phyloP scores from a whole-genome alignment of 2,888 invertebrate species.

The Homarus gammarus region DNA sequence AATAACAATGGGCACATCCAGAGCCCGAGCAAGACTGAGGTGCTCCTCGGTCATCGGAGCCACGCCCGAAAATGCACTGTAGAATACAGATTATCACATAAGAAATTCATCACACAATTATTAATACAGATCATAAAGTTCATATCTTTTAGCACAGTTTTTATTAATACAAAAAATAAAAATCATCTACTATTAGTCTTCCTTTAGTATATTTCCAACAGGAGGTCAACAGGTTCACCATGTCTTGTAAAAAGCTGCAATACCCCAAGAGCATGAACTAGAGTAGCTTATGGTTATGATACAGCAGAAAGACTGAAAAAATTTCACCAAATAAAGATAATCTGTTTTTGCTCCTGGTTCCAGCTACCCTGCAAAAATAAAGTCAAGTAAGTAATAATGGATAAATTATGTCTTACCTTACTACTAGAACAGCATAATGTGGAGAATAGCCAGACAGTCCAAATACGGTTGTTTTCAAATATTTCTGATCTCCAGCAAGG shows the following conservation, averaged over 20 bases:
- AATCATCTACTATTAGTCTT: no score
- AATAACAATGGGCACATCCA: slow-evolving; percentile 90
- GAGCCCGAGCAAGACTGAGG: slow-evolving; percentile 82
- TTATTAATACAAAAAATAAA: background rate
- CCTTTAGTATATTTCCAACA: no score
- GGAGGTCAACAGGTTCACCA: no score
- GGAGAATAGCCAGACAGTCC: slow-evolving; percentile 90
- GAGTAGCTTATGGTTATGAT: no score
- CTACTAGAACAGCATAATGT: slow-evolving; percentile 92
- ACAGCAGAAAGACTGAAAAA: no score
- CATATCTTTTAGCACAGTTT: background rate
- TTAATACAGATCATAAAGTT: background rate
- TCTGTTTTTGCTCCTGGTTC: no score
- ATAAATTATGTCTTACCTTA: slow-evolving; percentile 81
- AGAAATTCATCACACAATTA: background rate
- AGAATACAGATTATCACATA: background rate
- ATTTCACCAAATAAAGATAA: no score
- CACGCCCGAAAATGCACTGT: slow-evolving; percentile 88
- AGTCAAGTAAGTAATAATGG: no score
- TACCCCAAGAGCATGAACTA: no score
- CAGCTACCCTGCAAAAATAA: no score
- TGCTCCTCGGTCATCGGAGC: slow-evolving; percentile 87
- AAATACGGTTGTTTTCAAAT: slow-evolving; percentile 99
- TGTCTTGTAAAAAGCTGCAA: no score
- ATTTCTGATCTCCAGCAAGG: slow-evolving; percentile 97